These are phyloP conservation scores for Proisotoma minuta DNA, from an alignment of 2,888 invertebrate species.

Conservation along the genomic window DNA sequence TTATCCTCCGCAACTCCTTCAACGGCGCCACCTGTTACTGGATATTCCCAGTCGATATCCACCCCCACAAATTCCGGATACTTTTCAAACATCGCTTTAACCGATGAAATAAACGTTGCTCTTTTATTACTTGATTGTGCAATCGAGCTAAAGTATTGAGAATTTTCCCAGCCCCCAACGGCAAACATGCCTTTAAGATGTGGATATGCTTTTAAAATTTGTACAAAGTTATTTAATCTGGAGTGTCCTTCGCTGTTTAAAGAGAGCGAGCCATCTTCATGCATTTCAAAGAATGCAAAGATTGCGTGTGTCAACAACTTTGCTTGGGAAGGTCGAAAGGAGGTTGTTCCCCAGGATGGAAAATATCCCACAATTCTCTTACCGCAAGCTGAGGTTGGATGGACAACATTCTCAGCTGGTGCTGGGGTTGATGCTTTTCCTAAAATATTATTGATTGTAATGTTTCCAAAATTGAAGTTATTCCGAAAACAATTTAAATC, in stretches of 20 bases:
- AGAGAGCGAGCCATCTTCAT: neutral
- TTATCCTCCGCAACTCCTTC: neutral
- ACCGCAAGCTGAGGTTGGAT: constrained; percentile 3
- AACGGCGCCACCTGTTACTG: constrained; percentile 12
- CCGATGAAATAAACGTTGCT: neutral
- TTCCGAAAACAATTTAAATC: too few species aligned
- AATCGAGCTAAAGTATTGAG: neutral
- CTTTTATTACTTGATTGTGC: neutral
- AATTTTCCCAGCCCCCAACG: neutral
- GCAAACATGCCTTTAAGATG: neutral
- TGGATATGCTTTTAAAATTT: neutral
- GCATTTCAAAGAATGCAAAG: neutral
- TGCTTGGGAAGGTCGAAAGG: neutral
- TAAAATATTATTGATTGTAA: too few species aligned
- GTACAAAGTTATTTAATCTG: neutral
- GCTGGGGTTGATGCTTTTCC: too few species aligned
- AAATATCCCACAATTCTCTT: constrained; percentile 5
- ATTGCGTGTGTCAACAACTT: neutral
- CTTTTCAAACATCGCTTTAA: neutral
- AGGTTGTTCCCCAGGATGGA: neutral
- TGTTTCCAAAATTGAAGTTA: too few species aligned
- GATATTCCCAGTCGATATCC: constrained; percentile 18
- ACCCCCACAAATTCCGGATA: constrained; percentile 7
- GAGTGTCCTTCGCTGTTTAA: too few species aligned
- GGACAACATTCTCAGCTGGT: too few species aligned